phyloP scores from a whole-genome alignment of 23 tunicate genomes.

The Phallusia fumigata region DNA sequence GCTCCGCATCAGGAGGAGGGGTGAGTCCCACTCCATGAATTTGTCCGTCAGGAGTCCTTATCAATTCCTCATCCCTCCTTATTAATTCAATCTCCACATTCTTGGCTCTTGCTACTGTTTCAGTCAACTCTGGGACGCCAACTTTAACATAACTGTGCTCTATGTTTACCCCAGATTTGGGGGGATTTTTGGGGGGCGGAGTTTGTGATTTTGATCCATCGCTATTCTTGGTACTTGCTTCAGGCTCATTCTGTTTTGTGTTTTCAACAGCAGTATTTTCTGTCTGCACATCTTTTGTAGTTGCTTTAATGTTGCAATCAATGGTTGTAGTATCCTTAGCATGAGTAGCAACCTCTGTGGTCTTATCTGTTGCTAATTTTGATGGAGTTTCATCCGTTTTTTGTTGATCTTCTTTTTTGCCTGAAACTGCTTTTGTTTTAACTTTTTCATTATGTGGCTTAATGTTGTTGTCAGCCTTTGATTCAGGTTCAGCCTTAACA shows the following conservation, averaged over 20 bases:
- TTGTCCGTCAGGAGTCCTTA: constrained; percentile 20
- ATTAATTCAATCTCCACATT: not conserved
- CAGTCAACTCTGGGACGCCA: not conserved
- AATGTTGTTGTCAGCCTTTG: not conserved
- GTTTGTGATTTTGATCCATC: not conserved
- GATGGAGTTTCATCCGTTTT: not conserved
- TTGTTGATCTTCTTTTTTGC: not conserved
- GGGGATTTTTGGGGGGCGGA: not conserved
- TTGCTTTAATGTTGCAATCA: not conserved
- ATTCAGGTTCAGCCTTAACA: not conserved
- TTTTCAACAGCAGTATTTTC: not conserved
- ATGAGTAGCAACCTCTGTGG: not conserved
- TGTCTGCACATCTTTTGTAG: not conserved
- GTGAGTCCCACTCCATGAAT: constrained; percentile 61
- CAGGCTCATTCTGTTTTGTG: not conserved
- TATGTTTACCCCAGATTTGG: not conserved
- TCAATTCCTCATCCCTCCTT: not conserved
- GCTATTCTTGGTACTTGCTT: not conserved
- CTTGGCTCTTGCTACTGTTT: not conserved
- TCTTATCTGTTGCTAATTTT: not conserved
- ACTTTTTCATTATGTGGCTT: not conserved
- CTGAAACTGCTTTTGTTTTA: not conserved
- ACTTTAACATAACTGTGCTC: constrained; percentile 40
- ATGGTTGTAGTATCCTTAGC: not conserved
- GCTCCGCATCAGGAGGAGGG: constrained; percentile 51